A percentile compares a stretch with the other conserved stretches of the same genome.
Conservation (phyloP, 2,797 vertebrate genomes). For the Enteromius treurensis region DNA sequence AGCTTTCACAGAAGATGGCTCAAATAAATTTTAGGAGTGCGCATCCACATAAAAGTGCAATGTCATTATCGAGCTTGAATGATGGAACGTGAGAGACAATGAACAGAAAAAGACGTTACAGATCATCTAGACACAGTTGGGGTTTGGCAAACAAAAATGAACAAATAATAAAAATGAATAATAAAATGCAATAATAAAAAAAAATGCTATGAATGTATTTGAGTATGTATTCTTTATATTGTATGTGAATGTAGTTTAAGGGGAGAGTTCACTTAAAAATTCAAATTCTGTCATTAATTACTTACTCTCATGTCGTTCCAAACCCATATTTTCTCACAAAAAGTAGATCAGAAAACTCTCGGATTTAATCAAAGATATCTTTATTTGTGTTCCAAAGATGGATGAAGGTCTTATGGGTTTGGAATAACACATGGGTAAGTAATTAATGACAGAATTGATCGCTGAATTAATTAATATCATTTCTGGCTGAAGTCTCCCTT, state of each 20-base stretch:
- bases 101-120: slow-evolving; percentile 10
- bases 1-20: slow-evolving; percentile 19
- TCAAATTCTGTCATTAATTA: not conserved
- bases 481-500: not conserved
- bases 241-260: not conserved
- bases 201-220: not conserved
- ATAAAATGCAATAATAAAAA: not conserved
- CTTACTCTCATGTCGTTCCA: not conserved
- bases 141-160: not conserved
- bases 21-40: not conserved
- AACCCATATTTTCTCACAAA: not conserved
- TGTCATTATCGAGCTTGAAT: slow-evolving; percentile 49
- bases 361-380: not conserved
- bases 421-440: not conserved
- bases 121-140: not conserved
- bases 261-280: not conserved
- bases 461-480: not conserved
- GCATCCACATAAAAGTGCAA: slow-evolving; percentile 48
- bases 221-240: not conserved
- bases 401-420: not conserved
- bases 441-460: not conserved
- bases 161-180: not conserved
- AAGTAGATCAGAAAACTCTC: not conserved
- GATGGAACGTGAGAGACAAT: not conserved
- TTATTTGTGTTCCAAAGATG: not conserved